Evolutionary conservation across 2,797 vertebrate species (phyloP).

Genomic region (Percopsis omiscomaycus): DNA sequence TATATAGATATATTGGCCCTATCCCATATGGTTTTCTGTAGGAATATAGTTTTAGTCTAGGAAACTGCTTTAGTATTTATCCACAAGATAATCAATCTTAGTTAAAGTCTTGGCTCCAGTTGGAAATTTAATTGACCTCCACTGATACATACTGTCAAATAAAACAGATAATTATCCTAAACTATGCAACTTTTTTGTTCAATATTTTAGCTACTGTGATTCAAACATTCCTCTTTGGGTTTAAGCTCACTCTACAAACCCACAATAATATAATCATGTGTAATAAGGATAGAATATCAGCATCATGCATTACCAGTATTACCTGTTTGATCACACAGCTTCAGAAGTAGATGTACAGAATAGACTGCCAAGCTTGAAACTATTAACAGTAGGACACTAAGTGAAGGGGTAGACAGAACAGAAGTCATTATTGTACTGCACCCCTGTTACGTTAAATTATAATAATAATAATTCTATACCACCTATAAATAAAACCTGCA

Average conservation of each 20-base stretch:
- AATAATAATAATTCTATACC: not conserved
- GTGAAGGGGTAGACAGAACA: conserved; percentile 6
- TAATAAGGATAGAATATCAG: conserved; percentile 15
- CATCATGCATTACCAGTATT: conserved; percentile 38
- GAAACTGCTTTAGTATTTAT: too few species aligned
- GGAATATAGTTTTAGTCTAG: too few species aligned
- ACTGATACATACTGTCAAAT: too few species aligned
- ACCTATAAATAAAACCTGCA: not conserved
- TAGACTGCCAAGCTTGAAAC: conserved; percentile 87
- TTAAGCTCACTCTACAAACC: conserved; percentile 8
- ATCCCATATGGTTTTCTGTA: not conserved
- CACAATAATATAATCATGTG: conserved; percentile 4
- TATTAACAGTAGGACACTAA: conserved; percentile 85
- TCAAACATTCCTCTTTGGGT: conserved; percentile 14
- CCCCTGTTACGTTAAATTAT: conserved; percentile 12
- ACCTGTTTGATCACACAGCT: conserved; percentile 93
- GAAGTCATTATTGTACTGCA: not conserved
- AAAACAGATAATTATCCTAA: too few species aligned
- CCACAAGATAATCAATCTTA: too few species aligned
- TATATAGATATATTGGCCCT: not conserved
- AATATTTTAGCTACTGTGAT: conserved; percentile 13
- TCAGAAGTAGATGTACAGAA: conserved; percentile 91
- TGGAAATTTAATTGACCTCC: too few species aligned
- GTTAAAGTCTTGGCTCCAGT: too few species aligned
- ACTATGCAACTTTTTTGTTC: too few species aligned